Base-by-base conservation (phyloP, 2,888 invertebrate genomes). In the Pseudeuparius sepicola region DNA sequence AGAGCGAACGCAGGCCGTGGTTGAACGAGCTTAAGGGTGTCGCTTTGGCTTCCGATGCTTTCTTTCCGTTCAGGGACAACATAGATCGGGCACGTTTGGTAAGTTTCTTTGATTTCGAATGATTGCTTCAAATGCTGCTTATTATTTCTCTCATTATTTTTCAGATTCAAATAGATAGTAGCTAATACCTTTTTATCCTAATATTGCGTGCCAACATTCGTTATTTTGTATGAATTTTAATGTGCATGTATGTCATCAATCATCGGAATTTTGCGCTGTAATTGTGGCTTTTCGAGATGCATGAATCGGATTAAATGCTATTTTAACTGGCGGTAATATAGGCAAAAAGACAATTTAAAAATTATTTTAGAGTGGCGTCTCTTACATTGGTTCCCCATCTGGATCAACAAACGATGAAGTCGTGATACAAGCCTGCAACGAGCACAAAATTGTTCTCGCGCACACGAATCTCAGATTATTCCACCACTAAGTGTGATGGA, bases 61-160 rank as follows among this genome's bases (percentile, higher is more conserved):
- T 97, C 71, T 96, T 98, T 68, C 97, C 97, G 15, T 97, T 97
- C 73, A 72, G 94, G 46, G 97, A 98, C 57, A 97, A 94, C 55
- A 82, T 98, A 36, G 96, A 97, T 58, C 71, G 94, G 44, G 93
- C 94, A 28, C 70, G 73, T 46, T 75, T 87, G 78, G 93, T 93
- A 56, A 56, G 61, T 50, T 16, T 9, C 13, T 33, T n/a, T 10
- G 31, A 12, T 12, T 32, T n/a, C n/a, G n/a, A n/a, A n/a, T n/a
- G n/a, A n/a, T n/a, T n/a, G n/a, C n/a, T n/a, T n/a, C n/a, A n/a
- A n/a, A n/a, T n/a, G n/a, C n/a, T n/a, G n/a, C n/a, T n/a, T n/a
- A n/a, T n/a, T n/a, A n/a, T n/a, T n/a, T n/a, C n/a, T n/a, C n/a
- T n/a, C n/a, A n/a, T n/a, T n/a, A n/a, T n/a, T n/a, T n/a, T n/a